Conservation (phyloP, 2,888 invertebrate genomes). For the Apeira syringaria region DNA sequence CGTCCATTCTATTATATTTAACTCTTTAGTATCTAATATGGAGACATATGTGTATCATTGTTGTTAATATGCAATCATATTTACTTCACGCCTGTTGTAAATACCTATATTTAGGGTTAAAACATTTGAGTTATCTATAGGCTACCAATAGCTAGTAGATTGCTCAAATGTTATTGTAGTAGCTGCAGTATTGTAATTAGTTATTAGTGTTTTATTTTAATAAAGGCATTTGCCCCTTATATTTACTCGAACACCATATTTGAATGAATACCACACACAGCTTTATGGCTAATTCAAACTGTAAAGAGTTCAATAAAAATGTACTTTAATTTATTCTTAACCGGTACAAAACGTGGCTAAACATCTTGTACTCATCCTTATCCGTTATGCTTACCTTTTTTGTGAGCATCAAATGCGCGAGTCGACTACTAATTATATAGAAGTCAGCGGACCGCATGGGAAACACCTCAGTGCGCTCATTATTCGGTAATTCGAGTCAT, state of each 20-base stretch:
- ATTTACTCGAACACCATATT: background rate
- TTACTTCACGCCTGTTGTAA: too few relatives aligned
- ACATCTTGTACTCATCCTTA: conserved; percentile 26
- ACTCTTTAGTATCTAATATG: too few relatives aligned
- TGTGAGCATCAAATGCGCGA: conserved; percentile 28
- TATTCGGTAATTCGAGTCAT: conserved; percentile 8
- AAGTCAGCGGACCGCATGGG: conserved; percentile 29
- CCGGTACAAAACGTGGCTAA: conserved; percentile 15
- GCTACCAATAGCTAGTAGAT: too few relatives aligned
- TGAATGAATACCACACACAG: conserved; percentile 12
- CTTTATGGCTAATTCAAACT: conserved; percentile 11
- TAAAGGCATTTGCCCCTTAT: too few relatives aligned
- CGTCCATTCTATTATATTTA: too few relatives aligned
- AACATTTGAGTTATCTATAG: too few relatives aligned
- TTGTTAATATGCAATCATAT: too few relatives aligned
- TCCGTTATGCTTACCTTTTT: conserved; percentile 31
- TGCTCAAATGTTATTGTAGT: too few relatives aligned
- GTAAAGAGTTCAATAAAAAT: conserved; percentile 12
- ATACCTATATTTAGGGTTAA: too few relatives aligned
- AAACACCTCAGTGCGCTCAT: conserved; percentile 11
- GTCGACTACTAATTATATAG: conserved; percentile 17
- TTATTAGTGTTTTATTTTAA: too few relatives aligned
- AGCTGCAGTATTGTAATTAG: too few relatives aligned
- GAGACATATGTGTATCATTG: too few relatives aligned
- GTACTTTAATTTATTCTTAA: conserved; percentile 20